Percentiles rank a stretch among this genome's conserved stretches.
Conservation (phyloP, 2,888 invertebrate genomes). For the Metopia argyrocephala region DNA sequence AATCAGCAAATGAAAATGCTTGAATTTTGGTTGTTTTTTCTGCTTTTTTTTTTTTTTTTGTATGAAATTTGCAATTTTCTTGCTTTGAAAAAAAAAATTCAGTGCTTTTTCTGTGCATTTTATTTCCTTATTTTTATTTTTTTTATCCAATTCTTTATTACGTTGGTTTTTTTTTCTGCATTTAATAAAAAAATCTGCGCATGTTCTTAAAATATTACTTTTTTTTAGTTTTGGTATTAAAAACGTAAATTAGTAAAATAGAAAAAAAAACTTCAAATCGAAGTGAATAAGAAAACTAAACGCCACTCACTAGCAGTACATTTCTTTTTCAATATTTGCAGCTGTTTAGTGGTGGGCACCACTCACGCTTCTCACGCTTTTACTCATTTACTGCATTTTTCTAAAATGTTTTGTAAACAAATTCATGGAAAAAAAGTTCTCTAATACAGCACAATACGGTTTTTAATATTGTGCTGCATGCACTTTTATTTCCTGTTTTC, state of each 20-base stretch:
- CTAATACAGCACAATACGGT: constrained; percentile 17
- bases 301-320: too few relatives aligned
- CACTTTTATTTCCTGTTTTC: neutral
- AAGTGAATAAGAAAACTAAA: too few relatives aligned
- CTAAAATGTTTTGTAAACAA: constrained; percentile 63
- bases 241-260: constrained; percentile 16
- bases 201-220: constrained; percentile 57
- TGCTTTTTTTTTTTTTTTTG: constrained; percentile 65
- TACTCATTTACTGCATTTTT: constrained; percentile 48
- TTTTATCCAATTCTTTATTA: neutral
- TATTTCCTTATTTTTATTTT: constrained; percentile 72
- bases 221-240: constrained; percentile 33
- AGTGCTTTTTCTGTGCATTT: constrained; percentile 31
- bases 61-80: constrained; percentile 41
- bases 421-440: constrained; percentile 3
- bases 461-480: constrained; percentile 24
- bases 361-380: constrained; percentile 34
- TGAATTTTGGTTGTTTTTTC: constrained; percentile 74
- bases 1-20: constrained; percentile 76
- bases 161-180: constrained; percentile 40
- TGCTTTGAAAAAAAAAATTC: constrained; percentile 15
- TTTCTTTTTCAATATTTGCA: constrained; percentile 37
- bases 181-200: constrained; percentile 57
- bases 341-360: constrained; percentile 34
- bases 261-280: neutral